Conservation (phyloP, 2,797 vertebrate species). For the Heteromormyrus szaboi region DNA sequence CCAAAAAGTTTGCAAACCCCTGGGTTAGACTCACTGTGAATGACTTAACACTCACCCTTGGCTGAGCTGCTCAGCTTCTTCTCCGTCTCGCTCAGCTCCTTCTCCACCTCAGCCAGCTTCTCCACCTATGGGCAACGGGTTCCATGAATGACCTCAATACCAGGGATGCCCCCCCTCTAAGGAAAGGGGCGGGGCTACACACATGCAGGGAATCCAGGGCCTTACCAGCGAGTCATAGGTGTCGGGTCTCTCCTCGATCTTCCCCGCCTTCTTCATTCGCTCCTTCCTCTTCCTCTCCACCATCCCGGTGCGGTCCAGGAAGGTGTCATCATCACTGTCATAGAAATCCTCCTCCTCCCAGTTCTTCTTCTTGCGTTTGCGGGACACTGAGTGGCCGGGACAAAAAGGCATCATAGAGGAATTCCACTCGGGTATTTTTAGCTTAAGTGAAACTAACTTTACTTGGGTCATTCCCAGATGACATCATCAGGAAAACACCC, state of each 20-base stretch:
- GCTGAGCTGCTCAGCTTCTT: conserved; percentile 69
- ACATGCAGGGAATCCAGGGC: neutral
- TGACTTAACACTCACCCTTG: conserved; percentile 60
- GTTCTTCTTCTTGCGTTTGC: conserved; percentile 92
- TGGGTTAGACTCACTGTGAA: neutral
- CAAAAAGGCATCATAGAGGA: neutral
- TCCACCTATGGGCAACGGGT: conserved; percentile 56
- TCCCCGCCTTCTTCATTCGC: conserved; percentile 93
- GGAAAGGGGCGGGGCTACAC: neutral
- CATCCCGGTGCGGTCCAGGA: conserved; percentile 87
- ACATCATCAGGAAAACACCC: neutral
- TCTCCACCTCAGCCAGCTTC: conserved; percentile 80
- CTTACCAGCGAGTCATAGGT: conserved; percentile 85
- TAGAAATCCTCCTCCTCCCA: conserved; percentile 98
- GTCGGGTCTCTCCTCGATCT: conserved; percentile 83
- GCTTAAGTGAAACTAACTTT: neutral
- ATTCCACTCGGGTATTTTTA: neutral
- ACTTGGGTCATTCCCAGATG: neutral
- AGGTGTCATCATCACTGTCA: conserved; percentile 94
- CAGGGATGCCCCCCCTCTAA: neutral
- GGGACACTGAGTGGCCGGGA: conserved; percentile 67
- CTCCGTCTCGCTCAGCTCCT: conserved; percentile 76
- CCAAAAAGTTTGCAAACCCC: neutral
- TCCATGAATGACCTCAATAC: neutral
- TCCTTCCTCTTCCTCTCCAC: conserved; percentile 89